A percentile compares a stretch with the other conserved stretches of the same genome.
Evolutionary conservation across 2,113 vertebrate species (phyloP).

Genomic region (Nansenia antarctica): DNA sequence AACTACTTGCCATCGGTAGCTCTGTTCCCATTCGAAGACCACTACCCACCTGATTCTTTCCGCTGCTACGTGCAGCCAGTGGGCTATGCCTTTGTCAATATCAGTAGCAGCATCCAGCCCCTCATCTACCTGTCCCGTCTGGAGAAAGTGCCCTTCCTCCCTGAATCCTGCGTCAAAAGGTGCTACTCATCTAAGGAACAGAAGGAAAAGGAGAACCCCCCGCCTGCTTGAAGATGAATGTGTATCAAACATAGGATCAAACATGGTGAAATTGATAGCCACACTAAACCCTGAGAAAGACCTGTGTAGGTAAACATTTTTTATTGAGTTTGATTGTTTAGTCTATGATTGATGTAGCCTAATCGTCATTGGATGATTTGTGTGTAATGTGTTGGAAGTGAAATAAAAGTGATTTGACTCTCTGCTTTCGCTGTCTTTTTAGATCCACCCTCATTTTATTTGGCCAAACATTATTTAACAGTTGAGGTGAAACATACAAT

Average conservation of each 20-base stretch:
- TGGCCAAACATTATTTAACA: neutral
- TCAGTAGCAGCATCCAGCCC: conserved; percentile 77
- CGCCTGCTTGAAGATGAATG: conserved; percentile 23
- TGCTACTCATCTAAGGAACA: conserved; percentile 24
- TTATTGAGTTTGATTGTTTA: neutral
- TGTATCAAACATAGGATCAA: neutral
- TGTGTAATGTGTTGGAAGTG: too few relatives aligned
- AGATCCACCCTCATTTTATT: neutral
- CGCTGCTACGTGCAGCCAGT: conserved; percentile 73
- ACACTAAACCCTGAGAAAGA: too few relatives aligned
- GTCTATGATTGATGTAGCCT: neutral
- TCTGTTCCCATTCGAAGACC: conserved; percentile 74
- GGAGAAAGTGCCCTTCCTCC: conserved; percentile 68
- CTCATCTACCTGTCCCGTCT: conserved; percentile 71
- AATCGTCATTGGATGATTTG: neutral
- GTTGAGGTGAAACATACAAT: neutral
- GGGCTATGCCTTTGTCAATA: conserved; percentile 74
- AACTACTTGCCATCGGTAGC: conserved; percentile 76
- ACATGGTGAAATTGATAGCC: neutral
- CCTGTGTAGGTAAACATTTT: too few relatives aligned
- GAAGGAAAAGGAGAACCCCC: neutral
- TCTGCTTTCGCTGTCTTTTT: too few relatives aligned
- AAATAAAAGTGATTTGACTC: too few relatives aligned
- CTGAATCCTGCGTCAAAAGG: conserved; percentile 43
- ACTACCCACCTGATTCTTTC: conserved; percentile 60